phyloP scores from a whole-genome alignment of 2,888 invertebrate genomes.

The Metopia argyrocephala region DNA sequence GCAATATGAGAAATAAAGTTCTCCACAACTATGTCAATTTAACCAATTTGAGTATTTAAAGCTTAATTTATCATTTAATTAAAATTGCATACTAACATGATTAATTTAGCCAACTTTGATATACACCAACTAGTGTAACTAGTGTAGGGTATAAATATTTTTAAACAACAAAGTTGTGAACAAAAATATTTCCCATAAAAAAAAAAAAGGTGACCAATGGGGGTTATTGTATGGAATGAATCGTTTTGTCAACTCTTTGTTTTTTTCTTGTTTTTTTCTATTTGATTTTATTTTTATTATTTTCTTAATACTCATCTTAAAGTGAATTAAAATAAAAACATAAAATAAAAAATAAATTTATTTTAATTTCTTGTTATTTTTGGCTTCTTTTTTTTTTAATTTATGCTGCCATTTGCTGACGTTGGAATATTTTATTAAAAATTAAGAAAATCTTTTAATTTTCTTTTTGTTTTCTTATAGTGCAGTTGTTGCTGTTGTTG shows the following conservation, averaged over 20 bases:
- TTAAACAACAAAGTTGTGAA: background rate
- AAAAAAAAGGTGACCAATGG: slow-evolving; percentile 46
- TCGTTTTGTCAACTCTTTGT: background rate
- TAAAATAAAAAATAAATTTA: background rate
- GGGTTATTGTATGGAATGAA: slow-evolving; percentile 40
- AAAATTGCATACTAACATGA: no score
- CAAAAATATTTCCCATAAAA: slow-evolving; percentile 3
- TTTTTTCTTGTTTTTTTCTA: background rate
- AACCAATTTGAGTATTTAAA: no score
- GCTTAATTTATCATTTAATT: no score
- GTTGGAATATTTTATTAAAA: slow-evolving; percentile 47
- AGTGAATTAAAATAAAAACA: no score
- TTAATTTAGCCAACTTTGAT: no score
- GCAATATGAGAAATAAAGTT: no score
- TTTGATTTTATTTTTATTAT: background rate
- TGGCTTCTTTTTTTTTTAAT: slow-evolving; percentile 3
- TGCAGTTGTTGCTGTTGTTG: slow-evolving; percentile 31
- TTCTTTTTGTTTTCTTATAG: background rate
- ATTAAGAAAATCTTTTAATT: slow-evolving; percentile 21
- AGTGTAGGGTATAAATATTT: slow-evolving; percentile 2
- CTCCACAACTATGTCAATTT: no score
- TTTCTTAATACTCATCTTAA: no score
- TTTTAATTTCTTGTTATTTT: background rate
- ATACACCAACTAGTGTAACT: no score
- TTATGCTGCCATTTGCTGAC: slow-evolving; percentile 39